Base-by-base conservation (phyloP, 53 echinoderm and acorn worm species). In the Hippasteria phrygiana region DNA sequence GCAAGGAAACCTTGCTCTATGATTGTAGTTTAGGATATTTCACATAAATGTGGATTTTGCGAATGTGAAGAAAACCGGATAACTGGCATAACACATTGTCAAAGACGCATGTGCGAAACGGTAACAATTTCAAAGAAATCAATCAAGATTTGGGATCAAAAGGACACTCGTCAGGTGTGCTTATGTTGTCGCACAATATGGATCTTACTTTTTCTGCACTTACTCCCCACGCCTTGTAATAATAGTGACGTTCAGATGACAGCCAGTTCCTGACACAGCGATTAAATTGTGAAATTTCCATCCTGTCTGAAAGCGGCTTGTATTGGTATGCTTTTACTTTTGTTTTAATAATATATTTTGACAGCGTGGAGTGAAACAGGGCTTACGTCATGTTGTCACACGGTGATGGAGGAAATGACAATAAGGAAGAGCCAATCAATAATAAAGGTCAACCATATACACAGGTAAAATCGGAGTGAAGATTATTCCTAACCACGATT, bases 391-490 rank as follows among this genome's bases (percentile, higher is more conserved):
- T 53, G 34, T 71, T 71, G 47, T 51, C 50, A 83, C 45, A 46
- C 43, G 48, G 71, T 70, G 41, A 39, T 53, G 71, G 54, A 85
- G 85, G 85, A 85, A 48, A 85, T 70, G 85, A 71, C 85, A 85
- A 85, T 71, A 51, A 67, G 85, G 85, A 85, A 85, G 51, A 85
- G 70, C 85, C 53, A 70, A 85, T 85, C 85, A 85, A 71, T 85
- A 70, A 70, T 34, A 35, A 85, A 71, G 85, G 85, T 85, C 53
- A 85, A 85, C 71, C 50, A 33, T 17, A n/a, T n/a, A 36, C 50
- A 9, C 70, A 50, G 51, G 71, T 71, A 24, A 85, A 56, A 79
- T 55, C 24, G n/a, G 34, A 62, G 24, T 3, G 62, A 59, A 59
- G 59, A 59, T 59, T 17, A 41, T 24, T 18, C 39, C 22, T 38